Evolutionary conservation across 1,140 invertebrate species (phyloP).

Genomic region (Pseudomyrmex sp.): DNA sequence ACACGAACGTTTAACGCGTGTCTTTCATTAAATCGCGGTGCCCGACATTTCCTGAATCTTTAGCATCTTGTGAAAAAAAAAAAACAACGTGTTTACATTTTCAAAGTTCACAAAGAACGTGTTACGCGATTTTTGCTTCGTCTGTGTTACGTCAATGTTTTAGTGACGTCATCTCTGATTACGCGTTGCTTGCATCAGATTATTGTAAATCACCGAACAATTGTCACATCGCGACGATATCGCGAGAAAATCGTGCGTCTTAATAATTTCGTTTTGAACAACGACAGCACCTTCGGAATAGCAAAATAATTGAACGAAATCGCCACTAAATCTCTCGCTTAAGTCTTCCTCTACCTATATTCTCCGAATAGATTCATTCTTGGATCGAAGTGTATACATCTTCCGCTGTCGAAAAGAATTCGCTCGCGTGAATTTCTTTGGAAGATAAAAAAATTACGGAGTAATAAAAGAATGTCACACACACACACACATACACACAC

Average conservation of each 20-base stretch:
- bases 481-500: not conserved
- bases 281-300: not conserved
- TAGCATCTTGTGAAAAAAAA: not conserved
- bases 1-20: not conserved
- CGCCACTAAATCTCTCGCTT: constrained; percentile 41
- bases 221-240: not conserved
- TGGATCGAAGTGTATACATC: constrained; percentile 12
- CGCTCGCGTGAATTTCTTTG: constrained; percentile 12
- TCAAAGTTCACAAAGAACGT: not conserved
- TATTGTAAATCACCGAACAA: not conserved
- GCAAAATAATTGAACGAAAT: constrained; percentile 41
- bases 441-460: constrained; percentile 11
- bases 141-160: not conserved
- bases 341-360: constrained; percentile 36
- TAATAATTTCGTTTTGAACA: constrained; percentile 1
- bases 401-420: not conserved
- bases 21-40: constrained; percentile 6
- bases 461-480: constrained; percentile 11
- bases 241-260: not conserved
- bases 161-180: constrained; percentile 2
- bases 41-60: not conserved
- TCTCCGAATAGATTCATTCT: constrained; percentile 27
- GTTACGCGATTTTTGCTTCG: not conserved
- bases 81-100: not conserved
- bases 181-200: not conserved